Evolutionary conservation across 2,113 vertebrate species (phyloP).

Genomic region (Crotalus horridus): DNA sequence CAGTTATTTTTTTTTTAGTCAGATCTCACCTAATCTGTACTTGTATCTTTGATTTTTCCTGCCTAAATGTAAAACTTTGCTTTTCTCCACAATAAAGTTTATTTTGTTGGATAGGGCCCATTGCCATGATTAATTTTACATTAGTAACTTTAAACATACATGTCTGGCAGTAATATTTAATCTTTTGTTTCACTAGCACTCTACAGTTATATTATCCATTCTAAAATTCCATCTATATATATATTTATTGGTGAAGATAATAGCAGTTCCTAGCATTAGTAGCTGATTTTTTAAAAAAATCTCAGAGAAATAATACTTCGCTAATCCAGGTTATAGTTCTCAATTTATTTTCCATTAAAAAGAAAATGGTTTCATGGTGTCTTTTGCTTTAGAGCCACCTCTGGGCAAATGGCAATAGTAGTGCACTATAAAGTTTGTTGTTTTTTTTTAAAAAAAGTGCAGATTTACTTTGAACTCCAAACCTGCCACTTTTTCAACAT

Average conservation of each 20-base stretch:
- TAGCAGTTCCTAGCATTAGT: background rate
- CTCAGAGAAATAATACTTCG: background rate
- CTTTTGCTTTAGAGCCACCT: background rate
- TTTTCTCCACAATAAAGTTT: no score
- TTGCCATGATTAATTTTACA: background rate
- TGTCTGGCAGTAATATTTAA: background rate
- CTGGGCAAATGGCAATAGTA: background rate
- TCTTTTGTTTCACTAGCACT: rapidly evolving
- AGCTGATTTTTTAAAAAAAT: background rate
- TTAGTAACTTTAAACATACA: background rate
- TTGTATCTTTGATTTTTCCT: no score
- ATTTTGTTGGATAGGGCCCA: no score
- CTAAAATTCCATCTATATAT: background rate
- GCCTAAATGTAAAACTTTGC: no score
- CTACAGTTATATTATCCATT: background rate
- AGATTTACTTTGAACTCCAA: background rate
- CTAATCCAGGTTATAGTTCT: background rate
- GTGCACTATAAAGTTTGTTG: background rate
- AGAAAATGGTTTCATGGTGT: background rate
- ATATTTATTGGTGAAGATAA: background rate
- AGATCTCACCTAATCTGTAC: no score
- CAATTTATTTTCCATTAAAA: background rate
- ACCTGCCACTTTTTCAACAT: background rate
- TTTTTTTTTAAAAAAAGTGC: background rate
- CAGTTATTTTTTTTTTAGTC: no score